Conservation (phyloP, 2,797 vertebrate species). For the Micrastur ruficollis region DNA sequence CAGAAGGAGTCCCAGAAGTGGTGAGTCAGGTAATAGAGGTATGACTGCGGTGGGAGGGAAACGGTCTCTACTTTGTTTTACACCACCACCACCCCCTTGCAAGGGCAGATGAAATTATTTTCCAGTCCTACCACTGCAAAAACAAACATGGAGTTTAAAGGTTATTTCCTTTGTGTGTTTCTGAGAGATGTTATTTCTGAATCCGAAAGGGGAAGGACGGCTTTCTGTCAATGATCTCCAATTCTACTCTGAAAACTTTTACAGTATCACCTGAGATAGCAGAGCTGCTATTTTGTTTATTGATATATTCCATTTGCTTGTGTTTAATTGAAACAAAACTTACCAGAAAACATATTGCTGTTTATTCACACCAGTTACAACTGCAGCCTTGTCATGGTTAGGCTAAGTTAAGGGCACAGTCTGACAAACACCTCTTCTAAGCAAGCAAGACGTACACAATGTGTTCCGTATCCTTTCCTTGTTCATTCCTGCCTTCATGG, state of each 20-base stretch:
- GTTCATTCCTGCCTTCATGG: background rate
- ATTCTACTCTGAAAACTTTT: background rate
- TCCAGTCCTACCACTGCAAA: background rate
- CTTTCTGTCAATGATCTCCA: background rate
- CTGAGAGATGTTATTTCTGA: background rate
- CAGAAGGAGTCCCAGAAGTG: constrained; percentile 47
- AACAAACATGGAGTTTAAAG: constrained; percentile 8
- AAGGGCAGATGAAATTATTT: constrained; percentile 46
- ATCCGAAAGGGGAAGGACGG: background rate
- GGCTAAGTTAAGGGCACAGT: background rate
- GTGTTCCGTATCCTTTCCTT: background rate
- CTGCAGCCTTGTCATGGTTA: background rate
- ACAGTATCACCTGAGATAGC: background rate
- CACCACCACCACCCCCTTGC: background rate
- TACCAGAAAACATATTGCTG: background rate
- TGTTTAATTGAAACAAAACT: background rate
- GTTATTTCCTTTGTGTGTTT: constrained; percentile 42
- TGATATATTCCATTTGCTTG: background rate
- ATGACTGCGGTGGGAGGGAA: constrained; percentile 11
- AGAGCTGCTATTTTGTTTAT: background rate
- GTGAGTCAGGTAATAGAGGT: constrained; percentile 49
- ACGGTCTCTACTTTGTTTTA: constrained; percentile 29
- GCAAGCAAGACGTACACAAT: background rate
- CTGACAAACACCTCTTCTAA: background rate
- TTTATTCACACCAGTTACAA: background rate